Conservation (phyloP, 2,797 vertebrate genomes). For the Mareca strepera region DNA sequence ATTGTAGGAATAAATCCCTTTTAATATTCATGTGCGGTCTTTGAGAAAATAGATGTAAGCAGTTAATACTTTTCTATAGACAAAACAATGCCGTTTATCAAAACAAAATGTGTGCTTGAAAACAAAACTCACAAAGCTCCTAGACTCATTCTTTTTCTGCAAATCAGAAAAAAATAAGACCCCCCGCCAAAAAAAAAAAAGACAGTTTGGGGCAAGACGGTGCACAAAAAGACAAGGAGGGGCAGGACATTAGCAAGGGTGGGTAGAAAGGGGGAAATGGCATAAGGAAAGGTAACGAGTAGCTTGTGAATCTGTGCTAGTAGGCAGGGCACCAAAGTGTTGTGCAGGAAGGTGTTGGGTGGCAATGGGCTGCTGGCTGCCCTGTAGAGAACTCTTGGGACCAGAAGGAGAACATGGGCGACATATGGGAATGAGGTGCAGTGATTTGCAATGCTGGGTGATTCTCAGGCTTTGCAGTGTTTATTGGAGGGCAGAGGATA, state of each 20-base stretch:
- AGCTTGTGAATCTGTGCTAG: neutral
- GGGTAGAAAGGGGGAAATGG: neutral
- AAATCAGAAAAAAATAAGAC: neutral
- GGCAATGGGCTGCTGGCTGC: neutral
- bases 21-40: conserved; percentile 79
- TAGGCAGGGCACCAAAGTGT: neutral
- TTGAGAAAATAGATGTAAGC: conserved; percentile 80
- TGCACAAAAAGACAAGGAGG: neutral
- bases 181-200: neutral
- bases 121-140: conserved; percentile 49
- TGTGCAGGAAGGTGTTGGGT: neutral
- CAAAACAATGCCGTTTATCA: conserved; percentile 77
- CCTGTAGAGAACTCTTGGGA: neutral
- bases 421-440: neutral
- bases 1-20: conserved; percentile 78
- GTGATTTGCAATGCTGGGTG: neutral
- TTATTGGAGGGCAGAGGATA: neutral
- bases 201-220: neutral
- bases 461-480: neutral
- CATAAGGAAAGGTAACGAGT: neutral
- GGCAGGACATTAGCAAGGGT: neutral
- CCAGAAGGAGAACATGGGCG: neutral
- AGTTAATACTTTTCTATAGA: conserved; percentile 78
- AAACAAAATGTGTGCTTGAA: conserved; percentile 74
- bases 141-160: neutral